A percentile compares a stretch with the other conserved stretches of the same genome.
These are phyloP conservation scores for Aleiodes leptofemur DNA, from an alignment of 2,888 invertebrate genomes.

Conservation along the genomic window DNA sequence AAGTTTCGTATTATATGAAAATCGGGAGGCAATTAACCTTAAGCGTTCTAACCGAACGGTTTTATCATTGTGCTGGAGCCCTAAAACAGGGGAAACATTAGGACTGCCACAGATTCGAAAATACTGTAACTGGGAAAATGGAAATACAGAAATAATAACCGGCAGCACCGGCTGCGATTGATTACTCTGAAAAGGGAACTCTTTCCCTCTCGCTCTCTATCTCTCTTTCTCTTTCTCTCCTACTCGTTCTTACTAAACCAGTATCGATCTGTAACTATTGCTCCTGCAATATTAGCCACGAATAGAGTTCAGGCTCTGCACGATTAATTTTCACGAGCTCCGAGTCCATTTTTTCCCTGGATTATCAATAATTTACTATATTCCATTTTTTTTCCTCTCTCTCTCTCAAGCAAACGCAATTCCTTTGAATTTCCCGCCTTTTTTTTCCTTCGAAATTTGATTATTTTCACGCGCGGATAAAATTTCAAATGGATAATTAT, in stretches of 20 bases:
- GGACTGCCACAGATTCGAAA: slow-evolving; percentile 40
- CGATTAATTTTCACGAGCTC: slow-evolving; percentile 6
- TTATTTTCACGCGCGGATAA: slow-evolving; percentile 22
- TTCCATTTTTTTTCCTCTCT: neutral
- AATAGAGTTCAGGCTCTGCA: neutral
- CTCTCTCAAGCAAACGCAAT: neutral
- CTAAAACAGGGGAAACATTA: slow-evolving; percentile 14
- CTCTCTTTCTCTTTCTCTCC: neutral
- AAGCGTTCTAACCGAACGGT: too few relatives aligned
- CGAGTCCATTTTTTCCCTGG: neutral
- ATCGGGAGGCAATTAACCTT: too few relatives aligned
- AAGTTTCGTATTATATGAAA: too few relatives aligned
- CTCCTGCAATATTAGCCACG: slow-evolving; percentile 36
- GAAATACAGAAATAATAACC: slow-evolving; percentile 41
- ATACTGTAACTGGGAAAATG: neutral
- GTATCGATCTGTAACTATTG: slow-evolving; percentile 39
- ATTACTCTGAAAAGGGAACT: slow-evolving; percentile 31
- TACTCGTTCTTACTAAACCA: neutral
- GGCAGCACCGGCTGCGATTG: slow-evolving; percentile 42
- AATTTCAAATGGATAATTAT: slow-evolving; percentile 24
- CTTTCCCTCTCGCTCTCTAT: neutral
- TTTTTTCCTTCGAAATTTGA: slow-evolving; percentile 19
- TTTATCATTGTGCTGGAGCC: too few relatives aligned
- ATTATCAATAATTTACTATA: neutral
- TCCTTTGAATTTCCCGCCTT: neutral